Base-by-base conservation (phyloP, 1,140 invertebrate genomes). In the Eciton burchellii region DNA sequence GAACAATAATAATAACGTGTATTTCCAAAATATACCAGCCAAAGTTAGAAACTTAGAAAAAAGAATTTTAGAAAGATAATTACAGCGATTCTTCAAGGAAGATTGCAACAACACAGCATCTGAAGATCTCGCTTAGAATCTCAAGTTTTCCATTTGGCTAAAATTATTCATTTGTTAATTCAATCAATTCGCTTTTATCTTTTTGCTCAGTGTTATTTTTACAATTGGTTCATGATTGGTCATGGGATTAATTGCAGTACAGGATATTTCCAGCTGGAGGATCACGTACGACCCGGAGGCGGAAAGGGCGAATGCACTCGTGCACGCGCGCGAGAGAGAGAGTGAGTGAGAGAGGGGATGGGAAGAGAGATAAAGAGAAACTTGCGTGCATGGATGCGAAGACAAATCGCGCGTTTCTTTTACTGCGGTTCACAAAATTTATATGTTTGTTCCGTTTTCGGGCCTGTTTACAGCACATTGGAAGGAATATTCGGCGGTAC, bases 381-480 rank as follows among this genome's bases (percentile, higher is more conserved):
- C 11, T 26, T 81, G 77, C 77, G 60, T 81, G 77, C 56, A 73
- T 24, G 21, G 6, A 26, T 41, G n/a, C 24, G 52, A 16, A 57
- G 21, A 14, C 14, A 12, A 71, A 45, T 35, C 12, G 54, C 56
- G 54, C 68, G 14, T 16, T 29, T 4, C 14, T 41, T n/a, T n/a
- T 59, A 26, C 26, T 6, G 14, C 21, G 79, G 26, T 59, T 47
- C 43, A 43, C n/a, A 66, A 60, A 66, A 66, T 66, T 79, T 24
- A 83, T 29, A 79, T n/a, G n/a, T 57, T 68, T 49, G 60, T 83
- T 66, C 59, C 43, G 29, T 68, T 66, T 35, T 83, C 65, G 43
- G 16, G 29, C 56, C 52, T 79, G 60, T 24, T 83, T 83, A 54
- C 82, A 83, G 82, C 8, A 81, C 52, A 70, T 35, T 79, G 82